Conservation (phyloP, 1,140 invertebrate species). For the Thalassaphorura encarpata region DNA sequence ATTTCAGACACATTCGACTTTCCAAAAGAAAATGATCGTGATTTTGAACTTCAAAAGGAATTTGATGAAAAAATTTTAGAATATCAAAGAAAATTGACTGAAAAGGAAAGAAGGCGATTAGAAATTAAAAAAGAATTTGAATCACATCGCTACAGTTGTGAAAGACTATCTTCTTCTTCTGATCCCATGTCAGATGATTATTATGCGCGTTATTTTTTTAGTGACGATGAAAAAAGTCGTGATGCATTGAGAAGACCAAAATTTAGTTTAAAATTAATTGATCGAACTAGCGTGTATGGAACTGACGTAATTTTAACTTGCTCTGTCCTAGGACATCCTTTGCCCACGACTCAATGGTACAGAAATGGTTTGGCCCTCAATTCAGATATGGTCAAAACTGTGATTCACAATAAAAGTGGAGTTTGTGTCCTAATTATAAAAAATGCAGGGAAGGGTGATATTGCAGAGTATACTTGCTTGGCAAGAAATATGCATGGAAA, state of each 20-base stretch:
- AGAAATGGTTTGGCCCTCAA: constrained; percentile 55
- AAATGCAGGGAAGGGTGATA: constrained; percentile 36
- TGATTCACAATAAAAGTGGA: constrained; percentile 51
- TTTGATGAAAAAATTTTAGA: too few relatives aligned
- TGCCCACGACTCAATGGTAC: constrained; percentile 69
- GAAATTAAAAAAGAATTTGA: background rate
- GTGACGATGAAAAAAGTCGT: background rate
- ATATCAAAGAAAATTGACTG: background rate
- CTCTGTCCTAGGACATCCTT: constrained; percentile 66
- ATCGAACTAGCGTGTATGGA: constrained; percentile 60
- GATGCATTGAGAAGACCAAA: constrained; percentile 43
- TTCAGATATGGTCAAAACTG: constrained; percentile 39
- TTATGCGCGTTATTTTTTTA: background rate
- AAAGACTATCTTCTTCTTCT: too few relatives aligned
- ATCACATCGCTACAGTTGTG: background rate
- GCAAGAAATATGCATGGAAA: constrained; percentile 50
- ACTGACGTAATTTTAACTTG: constrained; percentile 64
- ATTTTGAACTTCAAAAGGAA: too few relatives aligned
- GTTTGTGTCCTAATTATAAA: constrained; percentile 62
- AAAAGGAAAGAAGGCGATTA: background rate
- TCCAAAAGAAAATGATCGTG: too few relatives aligned
- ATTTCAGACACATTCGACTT: too few relatives aligned
- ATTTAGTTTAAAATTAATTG: constrained; percentile 68
- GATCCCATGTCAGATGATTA: background rate
- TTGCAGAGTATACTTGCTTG: constrained; percentile 38